phyloP scores from a whole-genome alignment of 2,113 vertebrate genomes.

The Condylura cristata region DNA sequence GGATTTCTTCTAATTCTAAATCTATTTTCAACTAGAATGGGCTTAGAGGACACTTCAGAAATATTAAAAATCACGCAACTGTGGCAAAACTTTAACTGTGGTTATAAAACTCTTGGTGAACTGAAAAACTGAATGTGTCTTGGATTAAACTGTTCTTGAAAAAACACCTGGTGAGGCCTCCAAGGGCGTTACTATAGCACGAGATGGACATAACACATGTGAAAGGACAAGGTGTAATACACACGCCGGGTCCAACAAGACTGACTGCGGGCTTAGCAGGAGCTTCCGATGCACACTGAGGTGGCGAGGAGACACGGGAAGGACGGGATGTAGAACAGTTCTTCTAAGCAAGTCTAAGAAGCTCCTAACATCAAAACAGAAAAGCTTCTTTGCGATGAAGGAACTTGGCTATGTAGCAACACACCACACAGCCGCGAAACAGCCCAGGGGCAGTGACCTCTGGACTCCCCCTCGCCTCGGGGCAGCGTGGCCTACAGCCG shows the following conservation, averaged over 20 bases:
- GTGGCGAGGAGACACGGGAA: background rate
- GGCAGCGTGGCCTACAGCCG: background rate
- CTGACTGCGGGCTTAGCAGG: fast-evolving
- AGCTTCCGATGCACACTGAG: background rate
- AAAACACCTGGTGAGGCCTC: background rate
- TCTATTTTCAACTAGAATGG: background rate
- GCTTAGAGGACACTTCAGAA: background rate
- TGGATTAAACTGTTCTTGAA: background rate
- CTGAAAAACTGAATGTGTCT: background rate
- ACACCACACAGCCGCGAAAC: background rate
- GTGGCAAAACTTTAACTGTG: constrained; percentile 38
- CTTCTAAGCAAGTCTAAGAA: background rate
- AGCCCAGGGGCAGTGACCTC: background rate
- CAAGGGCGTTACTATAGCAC: background rate
- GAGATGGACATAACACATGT: fast-evolving
- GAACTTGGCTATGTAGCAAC: background rate
- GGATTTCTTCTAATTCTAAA: background rate
- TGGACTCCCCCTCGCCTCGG: background rate
- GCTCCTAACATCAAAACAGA: constrained; percentile 7
- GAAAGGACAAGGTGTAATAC: fast-evolving
- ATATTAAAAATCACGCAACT: background rate
- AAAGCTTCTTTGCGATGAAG: background rate
- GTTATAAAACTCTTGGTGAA: constrained; percentile 30
- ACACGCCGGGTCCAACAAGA: background rate
- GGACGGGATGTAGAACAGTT: background rate